phyloP scores from a whole-genome alignment of 2,888 invertebrate species.

The Campoletis raptor region DNA sequence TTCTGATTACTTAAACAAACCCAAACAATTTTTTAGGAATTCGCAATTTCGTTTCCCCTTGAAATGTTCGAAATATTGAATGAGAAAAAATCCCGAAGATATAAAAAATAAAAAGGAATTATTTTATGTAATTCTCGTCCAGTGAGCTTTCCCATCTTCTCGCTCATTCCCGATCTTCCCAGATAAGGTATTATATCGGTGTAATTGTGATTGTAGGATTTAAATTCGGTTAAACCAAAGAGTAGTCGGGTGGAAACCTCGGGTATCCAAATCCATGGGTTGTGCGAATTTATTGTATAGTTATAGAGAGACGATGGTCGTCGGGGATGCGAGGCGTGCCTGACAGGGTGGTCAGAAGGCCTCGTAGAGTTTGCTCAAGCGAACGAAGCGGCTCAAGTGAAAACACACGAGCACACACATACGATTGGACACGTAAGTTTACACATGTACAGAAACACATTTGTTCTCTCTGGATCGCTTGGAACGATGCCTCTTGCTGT shows the following conservation, averaged over 20 bases:
- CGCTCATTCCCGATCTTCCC: not conserved
- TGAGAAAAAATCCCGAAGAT: too few relatives aligned
- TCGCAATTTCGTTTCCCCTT: too few relatives aligned
- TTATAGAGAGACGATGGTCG: conserved; percentile 52
- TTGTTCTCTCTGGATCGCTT: conserved; percentile 40
- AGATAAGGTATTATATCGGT: not conserved
- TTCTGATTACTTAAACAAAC: too few relatives aligned
- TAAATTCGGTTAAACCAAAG: conserved; percentile 67
- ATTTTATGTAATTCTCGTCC: not conserved
- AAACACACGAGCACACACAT: conserved; percentile 71
- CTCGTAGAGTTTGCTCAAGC: conserved; percentile 77
- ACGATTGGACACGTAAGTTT: conserved; percentile 49
- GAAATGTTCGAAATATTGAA: too few relatives aligned
- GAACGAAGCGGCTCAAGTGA: conserved; percentile 74
- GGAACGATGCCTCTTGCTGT: conserved; percentile 54
- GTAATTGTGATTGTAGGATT: conserved; percentile 59
- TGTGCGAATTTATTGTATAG: conserved; percentile 49
- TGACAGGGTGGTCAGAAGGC: conserved; percentile 77
- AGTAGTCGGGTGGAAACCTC: conserved; percentile 71
- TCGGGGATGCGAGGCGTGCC: conserved; percentile 74
- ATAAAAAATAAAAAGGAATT: too few relatives aligned
- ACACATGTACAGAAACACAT: conserved; percentile 63
- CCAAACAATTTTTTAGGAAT: too few relatives aligned
- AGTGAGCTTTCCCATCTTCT: not conserved
- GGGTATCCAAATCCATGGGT: conserved; percentile 71